These are phyloP conservation scores for Lethenteron camtschaticum DNA, from an alignment of 2,113 vertebrate species.

Conservation along the genomic window DNA sequence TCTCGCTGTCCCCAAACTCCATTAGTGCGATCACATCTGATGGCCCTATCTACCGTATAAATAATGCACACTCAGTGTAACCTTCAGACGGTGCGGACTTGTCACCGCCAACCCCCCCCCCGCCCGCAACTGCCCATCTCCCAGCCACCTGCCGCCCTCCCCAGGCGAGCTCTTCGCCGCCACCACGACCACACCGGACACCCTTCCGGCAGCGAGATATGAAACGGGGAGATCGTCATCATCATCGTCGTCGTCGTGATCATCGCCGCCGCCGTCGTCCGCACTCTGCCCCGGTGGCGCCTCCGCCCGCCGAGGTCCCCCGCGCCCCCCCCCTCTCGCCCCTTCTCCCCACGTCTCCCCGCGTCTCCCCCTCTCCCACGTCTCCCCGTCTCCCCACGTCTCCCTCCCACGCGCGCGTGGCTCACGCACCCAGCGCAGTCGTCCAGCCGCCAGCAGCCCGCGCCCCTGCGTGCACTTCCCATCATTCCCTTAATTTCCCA, in stretches of 20 bases:
- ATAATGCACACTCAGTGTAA: background rate
- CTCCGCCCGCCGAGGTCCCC: too few species aligned
- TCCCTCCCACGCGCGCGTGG: background rate
- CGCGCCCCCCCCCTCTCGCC: background rate
- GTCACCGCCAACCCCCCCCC: background rate
- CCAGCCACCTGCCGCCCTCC: background rate
- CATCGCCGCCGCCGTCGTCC: too few species aligned
- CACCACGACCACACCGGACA: background rate
- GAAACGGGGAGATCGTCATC: too few species aligned
- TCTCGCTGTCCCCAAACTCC: background rate
- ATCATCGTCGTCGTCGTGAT: too few species aligned
- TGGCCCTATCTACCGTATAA: constrained; percentile 3
- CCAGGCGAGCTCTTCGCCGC: background rate
- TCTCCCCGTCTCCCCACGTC: background rate
- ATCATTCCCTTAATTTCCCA: background rate
- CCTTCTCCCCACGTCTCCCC: background rate
- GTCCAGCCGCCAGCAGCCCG: too few species aligned
- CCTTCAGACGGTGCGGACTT: background rate
- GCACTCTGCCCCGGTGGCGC: too few species aligned
- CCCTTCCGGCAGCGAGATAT: background rate
- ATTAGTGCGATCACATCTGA: constrained; percentile 5
- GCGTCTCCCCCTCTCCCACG: too few species aligned
- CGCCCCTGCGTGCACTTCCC: too few species aligned
- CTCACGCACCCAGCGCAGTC: too few species aligned
- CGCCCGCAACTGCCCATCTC: background rate